A percentile compares a stretch with the other conserved stretches of the same genome.
Conservation (phyloP, 1,140 invertebrate genomes). For the Brachionus plicatilis region DNA sequence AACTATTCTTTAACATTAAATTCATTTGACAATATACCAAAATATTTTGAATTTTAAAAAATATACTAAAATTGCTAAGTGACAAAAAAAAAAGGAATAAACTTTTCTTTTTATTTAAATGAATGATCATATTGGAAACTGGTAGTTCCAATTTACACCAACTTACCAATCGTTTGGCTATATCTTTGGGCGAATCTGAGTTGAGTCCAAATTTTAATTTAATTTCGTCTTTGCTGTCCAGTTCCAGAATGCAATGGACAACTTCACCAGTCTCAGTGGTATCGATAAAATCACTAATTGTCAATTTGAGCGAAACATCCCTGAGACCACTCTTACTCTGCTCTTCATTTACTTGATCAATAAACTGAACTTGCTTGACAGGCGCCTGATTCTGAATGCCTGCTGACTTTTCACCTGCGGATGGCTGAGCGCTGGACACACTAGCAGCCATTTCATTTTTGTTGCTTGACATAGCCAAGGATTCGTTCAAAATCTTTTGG, state of each 20-base stretch:
- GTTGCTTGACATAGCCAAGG: neutral
- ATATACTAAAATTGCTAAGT: too few relatives aligned
- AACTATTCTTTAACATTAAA: too few relatives aligned
- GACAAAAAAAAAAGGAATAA: too few relatives aligned
- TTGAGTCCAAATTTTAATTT: conserved; percentile 22
- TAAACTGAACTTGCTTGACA: neutral
- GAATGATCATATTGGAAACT: too few relatives aligned
- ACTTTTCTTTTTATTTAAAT: too few relatives aligned
- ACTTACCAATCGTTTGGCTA: neutral
- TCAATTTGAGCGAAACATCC: conserved; percentile 3
- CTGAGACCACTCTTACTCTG: neutral
- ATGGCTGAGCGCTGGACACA: neutral
- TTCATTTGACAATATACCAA: too few relatives aligned
- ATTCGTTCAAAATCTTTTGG: neutral
- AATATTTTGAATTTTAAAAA: too few relatives aligned
- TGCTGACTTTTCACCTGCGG: neutral
- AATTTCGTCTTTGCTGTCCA: conserved; percentile 36
- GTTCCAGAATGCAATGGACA: conserved; percentile 14
- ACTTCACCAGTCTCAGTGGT: conserved; percentile 2
- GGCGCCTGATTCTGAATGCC: neutral
- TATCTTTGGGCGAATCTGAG: neutral
- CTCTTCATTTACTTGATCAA: conserved; percentile 25
- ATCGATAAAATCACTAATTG: neutral
- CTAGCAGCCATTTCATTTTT: neutral
- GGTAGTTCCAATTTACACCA: neutral